Conservation (phyloP, 2,113 vertebrate genomes). For the Crotalus viridis region DNA sequence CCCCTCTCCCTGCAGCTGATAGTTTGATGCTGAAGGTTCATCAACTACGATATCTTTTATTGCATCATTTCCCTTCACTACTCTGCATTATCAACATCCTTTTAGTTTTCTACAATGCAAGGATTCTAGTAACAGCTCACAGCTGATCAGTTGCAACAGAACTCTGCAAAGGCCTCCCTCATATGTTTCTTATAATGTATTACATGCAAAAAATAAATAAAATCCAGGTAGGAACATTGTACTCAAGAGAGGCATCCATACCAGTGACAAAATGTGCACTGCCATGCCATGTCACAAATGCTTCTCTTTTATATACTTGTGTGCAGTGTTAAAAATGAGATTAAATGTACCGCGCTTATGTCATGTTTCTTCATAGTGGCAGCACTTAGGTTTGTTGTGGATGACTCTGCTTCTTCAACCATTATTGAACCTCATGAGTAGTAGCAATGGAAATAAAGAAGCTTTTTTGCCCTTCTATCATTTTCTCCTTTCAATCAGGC, state of each 20-base stretch:
- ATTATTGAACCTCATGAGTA: background rate
- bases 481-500: background rate
- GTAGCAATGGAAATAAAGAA: background rate
- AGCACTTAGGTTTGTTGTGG: background rate
- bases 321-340: background rate
- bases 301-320: background rate
- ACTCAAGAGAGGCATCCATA: background rate
- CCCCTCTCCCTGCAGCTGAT: background rate
- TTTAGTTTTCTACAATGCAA: background rate
- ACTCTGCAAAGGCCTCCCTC: background rate
- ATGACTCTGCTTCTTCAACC: background rate
- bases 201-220: background rate
- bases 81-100: background rate
- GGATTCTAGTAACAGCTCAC: background rate
- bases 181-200: background rate
- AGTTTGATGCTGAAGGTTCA: background rate
- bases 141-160: background rate
- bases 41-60: background rate
- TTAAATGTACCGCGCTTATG: background rate
- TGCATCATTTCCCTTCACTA: background rate
- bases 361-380: background rate
- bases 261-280: background rate
- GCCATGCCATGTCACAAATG: background rate
- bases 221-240: background rate
- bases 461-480: background rate